Base-by-base conservation (phyloP, 1,140 invertebrate species). In the Chrysopa pallens region DNA sequence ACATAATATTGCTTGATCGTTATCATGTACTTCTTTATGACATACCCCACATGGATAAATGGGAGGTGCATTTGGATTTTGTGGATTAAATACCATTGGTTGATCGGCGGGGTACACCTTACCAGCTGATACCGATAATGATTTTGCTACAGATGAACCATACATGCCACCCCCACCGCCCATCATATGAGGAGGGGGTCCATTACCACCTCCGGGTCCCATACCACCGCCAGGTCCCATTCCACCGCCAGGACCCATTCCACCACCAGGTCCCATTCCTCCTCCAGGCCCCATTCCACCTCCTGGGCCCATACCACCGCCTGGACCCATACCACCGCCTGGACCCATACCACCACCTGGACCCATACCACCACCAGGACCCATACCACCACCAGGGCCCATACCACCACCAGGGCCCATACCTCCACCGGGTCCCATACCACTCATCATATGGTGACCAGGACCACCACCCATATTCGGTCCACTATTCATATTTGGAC, bases 1-100 rank as follows among this genome's bases (percentile, higher is more conserved):
- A 67, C 93, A 98, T 39, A 97, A 72, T 48, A 98, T 91, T 6
- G 89, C 92, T 68, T 97, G 92, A 67, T 98, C 93, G 69, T 95
- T 96, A 60, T 97, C 93, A 66, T 96, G 91, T 4, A 97, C 89
- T 72, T 98, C 93, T 68, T 95, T 95, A 64, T 96, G 92, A 67
- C 93, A 97, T 44, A 90, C 80, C 48, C 85, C 91, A 66, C 92
- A 96, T 1, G 91, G 88, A 64, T 95, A 96, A 48, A 96, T 96
- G 7, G 93, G 92, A 35, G 92, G 92, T 28, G 90, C 92, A 65
- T 95, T 96, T 1, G 92, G 92, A 67, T 98, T 97, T 63, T 95
- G 90, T 38, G 91, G 89, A 63, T 97, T 98, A 57, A 95, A 95
- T 29, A 98, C 87, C 89, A 95, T 95, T 6, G 90, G 84, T 60